phyloP scores from a whole-genome alignment of 2,113 vertebrate species.

The Oostethus manadensis region DNA sequence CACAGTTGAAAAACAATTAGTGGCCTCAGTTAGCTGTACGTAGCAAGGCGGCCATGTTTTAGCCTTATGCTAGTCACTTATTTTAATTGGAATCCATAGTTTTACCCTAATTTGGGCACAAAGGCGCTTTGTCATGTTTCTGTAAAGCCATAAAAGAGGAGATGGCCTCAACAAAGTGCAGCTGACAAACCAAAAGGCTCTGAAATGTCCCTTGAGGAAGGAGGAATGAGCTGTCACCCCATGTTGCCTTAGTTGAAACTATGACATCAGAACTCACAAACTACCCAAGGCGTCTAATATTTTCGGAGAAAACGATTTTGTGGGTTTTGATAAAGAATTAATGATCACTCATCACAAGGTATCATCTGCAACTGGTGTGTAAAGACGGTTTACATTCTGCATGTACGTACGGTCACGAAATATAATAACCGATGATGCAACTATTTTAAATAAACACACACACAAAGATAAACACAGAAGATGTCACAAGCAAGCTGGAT shows the following conservation, averaged over 20 bases:
- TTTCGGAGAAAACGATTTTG: slow-evolving; percentile 8
- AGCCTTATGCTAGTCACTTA: not conserved
- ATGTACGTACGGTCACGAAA: slow-evolving; percentile 28
- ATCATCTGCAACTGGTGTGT: slow-evolving; percentile 20
- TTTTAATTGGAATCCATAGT: slow-evolving; percentile 38
- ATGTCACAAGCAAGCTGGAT: slow-evolving; percentile 5
- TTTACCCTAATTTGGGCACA: slow-evolving; percentile 23
- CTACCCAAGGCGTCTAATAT: slow-evolving; percentile 1
- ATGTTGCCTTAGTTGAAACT: not conserved
- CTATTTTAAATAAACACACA: slow-evolving; percentile 41
- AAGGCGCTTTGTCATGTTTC: slow-evolving; percentile 23
- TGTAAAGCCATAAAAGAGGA: slow-evolving; percentile 25
- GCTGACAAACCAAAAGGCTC: slow-evolving; percentile 22
- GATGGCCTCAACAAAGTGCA: slow-evolving; percentile 33
- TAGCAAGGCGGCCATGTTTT: no score
- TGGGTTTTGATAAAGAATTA: slow-evolving; percentile 7
- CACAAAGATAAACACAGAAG: slow-evolving; percentile 26
- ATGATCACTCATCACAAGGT: slow-evolving; percentile 1
- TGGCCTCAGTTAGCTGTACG: no score
- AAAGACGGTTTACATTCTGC: slow-evolving; percentile 50
- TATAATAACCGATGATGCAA: slow-evolving; percentile 37
- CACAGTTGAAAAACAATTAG: no score
- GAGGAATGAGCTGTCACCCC: slow-evolving; percentile 11
- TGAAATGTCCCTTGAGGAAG: slow-evolving; percentile 22
- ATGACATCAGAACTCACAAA: slow-evolving; percentile 18